Evolutionary conservation across 2,888 invertebrate genomes (phyloP).

Genomic region (Alloplasta piceator): DNA sequence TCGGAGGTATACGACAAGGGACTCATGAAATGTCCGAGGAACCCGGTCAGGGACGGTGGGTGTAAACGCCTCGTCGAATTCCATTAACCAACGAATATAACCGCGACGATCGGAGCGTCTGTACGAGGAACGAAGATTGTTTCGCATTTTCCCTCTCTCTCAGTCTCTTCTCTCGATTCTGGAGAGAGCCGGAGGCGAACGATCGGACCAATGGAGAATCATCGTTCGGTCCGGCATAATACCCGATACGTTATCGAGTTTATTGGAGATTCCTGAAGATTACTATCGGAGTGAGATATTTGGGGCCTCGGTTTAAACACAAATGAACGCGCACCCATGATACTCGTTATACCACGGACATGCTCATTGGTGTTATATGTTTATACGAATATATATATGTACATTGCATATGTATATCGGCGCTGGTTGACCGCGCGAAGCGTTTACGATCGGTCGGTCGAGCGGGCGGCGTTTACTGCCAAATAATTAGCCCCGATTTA

Average conservation of each 20-base stretch:
- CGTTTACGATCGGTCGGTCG: constrained; percentile 63
- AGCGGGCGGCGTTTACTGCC: constrained; percentile 76
- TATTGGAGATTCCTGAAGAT: constrained; percentile 75
- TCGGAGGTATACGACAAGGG: too few relatives aligned
- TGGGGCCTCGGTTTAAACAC: constrained; percentile 52
- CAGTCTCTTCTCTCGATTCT: too few relatives aligned
- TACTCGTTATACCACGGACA: background rate
- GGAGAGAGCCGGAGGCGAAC: constrained; percentile 27
- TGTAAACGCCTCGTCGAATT: constrained; percentile 55
- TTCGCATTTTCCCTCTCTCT: background rate
- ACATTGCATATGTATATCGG: constrained; percentile 17
- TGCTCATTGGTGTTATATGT: background rate
- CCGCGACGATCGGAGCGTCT: constrained; percentile 1
- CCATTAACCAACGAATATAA: constrained; percentile 54
- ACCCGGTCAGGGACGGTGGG: constrained; percentile 50
- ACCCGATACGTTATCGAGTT: constrained; percentile 73
- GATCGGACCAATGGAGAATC: constrained; percentile 27
- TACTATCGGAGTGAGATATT: constrained; percentile 77
- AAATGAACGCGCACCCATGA: constrained; percentile 7
- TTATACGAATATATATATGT: constrained; percentile 12
- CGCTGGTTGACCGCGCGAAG: constrained; percentile 55
- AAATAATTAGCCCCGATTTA: constrained; percentile 82
- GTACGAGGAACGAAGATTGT: background rate
- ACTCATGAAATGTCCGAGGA: too few relatives aligned
- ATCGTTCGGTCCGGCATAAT: constrained; percentile 41